These are phyloP conservation scores for Phania funesta DNA, from an alignment of 2,888 invertebrate genomes.

Conservation along the genomic window DNA sequence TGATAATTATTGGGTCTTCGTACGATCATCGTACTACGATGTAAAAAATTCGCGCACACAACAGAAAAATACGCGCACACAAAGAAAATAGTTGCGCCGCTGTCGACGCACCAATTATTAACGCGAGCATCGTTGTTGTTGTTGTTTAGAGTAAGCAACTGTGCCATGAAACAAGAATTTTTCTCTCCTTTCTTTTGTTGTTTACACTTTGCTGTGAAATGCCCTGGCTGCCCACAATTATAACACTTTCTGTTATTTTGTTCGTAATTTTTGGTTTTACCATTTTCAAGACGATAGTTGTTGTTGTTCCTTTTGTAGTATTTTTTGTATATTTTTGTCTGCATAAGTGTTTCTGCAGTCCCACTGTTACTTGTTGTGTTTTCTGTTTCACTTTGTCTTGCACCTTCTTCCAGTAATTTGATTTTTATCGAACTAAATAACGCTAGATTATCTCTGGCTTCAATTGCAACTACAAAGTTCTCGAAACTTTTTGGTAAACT, in stretches of 20 bases:
- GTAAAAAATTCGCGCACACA: conserved; percentile 7
- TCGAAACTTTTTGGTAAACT: conserved; percentile 60
- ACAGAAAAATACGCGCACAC: too few relatives aligned
- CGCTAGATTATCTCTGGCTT: conserved; percentile 53
- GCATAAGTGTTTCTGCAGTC: background rate
- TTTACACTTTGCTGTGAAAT: conserved; percentile 26
- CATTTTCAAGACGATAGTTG: background rate
- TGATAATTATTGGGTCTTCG: too few relatives aligned
- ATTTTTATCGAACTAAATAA: conserved; percentile 54
- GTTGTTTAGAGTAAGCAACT: conserved; percentile 1
- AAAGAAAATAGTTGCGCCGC: conserved; percentile 13
- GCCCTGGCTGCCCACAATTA: conserved; percentile 25
- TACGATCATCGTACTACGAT: too few relatives aligned
- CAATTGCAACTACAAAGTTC: conserved; percentile 58
- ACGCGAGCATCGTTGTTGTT: background rate
- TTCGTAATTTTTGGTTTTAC: background rate
- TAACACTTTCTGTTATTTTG: conserved; percentile 20
- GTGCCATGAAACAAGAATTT: conserved; percentile 6
- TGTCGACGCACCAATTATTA: conserved; percentile 35
- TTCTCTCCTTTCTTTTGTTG: background rate
- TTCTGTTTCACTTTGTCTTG: background rate
- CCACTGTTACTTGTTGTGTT: background rate
- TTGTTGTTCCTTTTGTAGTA: background rate
- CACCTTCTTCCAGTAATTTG: conserved; percentile 18
- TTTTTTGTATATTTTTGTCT: background rate